phyloP scores from a whole-genome alignment of 2,888 invertebrate genomes.

The Crematogaster levior region DNA sequence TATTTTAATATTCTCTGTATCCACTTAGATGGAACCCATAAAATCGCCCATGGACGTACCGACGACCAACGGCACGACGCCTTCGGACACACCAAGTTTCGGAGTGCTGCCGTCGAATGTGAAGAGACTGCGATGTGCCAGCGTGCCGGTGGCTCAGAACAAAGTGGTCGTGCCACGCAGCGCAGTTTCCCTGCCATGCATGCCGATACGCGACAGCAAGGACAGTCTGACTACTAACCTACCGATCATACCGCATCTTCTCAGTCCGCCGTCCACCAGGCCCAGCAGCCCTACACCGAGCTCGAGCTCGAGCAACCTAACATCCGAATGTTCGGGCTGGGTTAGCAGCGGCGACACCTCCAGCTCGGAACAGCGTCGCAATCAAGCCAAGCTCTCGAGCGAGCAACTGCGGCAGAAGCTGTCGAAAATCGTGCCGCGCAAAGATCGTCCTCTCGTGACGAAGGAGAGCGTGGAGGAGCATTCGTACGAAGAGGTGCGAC shows the following conservation, averaged over 20 bases:
- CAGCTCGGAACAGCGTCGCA: constrained; percentile 81
- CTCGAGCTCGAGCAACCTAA: constrained; percentile 88
- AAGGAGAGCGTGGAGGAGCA: constrained; percentile 85
- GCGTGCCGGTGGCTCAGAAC: constrained; percentile 83
- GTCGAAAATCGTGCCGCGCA: constrained; percentile 87
- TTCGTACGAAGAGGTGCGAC: constrained; percentile 90
- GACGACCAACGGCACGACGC: constrained; percentile 72
- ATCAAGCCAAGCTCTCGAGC: constrained; percentile 85
- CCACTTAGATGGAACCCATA: constrained; percentile 69
- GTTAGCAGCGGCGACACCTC: constrained; percentile 90
- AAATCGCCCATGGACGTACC: constrained; percentile 72
- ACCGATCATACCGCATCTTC: constrained; percentile 78
- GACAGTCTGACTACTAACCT: constrained; percentile 80
- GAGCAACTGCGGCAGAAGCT: constrained; percentile 90
- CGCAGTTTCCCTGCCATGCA: constrained; percentile 84
- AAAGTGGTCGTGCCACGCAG: constrained; percentile 83
- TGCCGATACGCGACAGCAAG: constrained; percentile 83
- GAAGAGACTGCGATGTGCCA: constrained; percentile 83
- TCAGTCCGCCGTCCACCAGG: constrained; percentile 81
- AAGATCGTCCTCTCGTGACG: constrained; percentile 63
- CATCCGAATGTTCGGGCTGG: constrained; percentile 95
- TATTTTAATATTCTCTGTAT: neutral
- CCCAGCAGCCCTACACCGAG: constrained; percentile 86
- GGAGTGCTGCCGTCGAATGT: constrained; percentile 70
- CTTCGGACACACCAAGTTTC: constrained; percentile 59